Conservation (phyloP, 2,888 invertebrate genomes). For the Cephus rjabovi region DNA sequence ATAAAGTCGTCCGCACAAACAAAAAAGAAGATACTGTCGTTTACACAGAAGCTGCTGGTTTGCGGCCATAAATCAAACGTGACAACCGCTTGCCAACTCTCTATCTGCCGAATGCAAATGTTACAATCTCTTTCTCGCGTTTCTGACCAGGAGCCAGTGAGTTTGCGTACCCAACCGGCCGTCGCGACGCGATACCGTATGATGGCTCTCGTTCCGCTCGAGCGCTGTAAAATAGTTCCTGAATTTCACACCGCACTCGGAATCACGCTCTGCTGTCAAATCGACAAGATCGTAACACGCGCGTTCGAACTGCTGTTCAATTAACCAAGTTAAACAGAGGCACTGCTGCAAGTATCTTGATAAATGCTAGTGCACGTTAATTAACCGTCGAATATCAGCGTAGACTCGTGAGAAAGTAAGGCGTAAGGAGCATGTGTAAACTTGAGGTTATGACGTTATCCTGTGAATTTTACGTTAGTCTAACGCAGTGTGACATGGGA, state of each 20-base stretch:
- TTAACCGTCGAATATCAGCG: not conserved
- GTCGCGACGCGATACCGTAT: not conserved
- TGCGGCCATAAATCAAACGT: constrained; percentile 55
- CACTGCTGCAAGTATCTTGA: not conserved
- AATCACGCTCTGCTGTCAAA: not conserved
- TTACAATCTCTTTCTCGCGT: constrained; percentile 9
- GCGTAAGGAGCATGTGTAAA: not conserved
- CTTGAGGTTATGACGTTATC: not conserved
- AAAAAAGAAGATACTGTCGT: constrained; percentile 34
- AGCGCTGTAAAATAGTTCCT: not conserved
- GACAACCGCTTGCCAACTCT: constrained; percentile 40
- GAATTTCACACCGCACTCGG: not conserved
- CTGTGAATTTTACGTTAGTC: not conserved
- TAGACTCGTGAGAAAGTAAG: not conserved
- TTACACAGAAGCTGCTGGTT: constrained; percentile 38
- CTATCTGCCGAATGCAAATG: constrained; percentile 41
- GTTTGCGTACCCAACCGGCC: constrained; percentile 3
- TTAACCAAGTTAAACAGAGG: not conserved
- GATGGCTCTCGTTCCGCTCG: not conserved
- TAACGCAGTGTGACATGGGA: not conserved
- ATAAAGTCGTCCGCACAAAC: constrained; percentile 33
- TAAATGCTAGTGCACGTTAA: not conserved
- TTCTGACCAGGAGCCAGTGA: constrained; percentile 3
- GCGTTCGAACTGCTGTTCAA: not conserved
- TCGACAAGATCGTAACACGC: not conserved